Evolutionary conservation across 2,113 vertebrate genomes (phyloP), one percentile per base, ranked within the genome.

Genomic region (Cynoglossus semilaevis): DNA sequence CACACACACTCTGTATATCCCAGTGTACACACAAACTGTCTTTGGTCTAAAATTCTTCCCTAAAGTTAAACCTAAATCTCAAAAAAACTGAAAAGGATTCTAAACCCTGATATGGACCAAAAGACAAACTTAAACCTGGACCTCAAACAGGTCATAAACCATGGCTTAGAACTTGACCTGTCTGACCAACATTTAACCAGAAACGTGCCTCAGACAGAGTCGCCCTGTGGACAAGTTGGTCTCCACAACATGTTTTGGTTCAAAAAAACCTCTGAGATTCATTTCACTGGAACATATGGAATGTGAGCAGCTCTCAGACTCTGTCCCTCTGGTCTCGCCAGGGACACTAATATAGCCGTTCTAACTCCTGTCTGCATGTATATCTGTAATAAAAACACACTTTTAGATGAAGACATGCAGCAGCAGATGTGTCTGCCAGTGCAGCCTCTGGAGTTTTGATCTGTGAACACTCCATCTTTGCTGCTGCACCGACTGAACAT

Each of bases 401-500:
- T 29, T 29, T 29, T 4, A 29, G 22, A 29, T 29, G 22, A 29
- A 29, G 22, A 29, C 3, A 29, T 29, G 6, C 2, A 29, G 22
- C 6, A 6, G 2, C 22, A 29, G 22, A 4, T 56, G 74, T 71
- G 68, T 61, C 43, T 45, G 67, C 60, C 58, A 35, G 2, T 51
- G 41, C 57, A 59, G 58, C 58, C 74, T 59, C 66, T 50, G 67
- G 72, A 74, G 71, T 46, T 63, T 58, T 76, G 72, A 62, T 76
- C 69, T 72, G 74, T 70, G 72, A 78, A 76, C 69, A 70, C 51
- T 67, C 69, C 63, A 62, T 77, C 58, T 58, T 51, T 65, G 58
- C 63, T 54, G 46, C 53, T 57, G 58, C 74, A 54, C 82, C 67
- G 56, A 68, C 76, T 63, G 78, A 81, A 79, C 75, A 70, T 64